Conservation (phyloP, 2,113 vertebrate genomes). For the Empidonax alnorum region DNA sequence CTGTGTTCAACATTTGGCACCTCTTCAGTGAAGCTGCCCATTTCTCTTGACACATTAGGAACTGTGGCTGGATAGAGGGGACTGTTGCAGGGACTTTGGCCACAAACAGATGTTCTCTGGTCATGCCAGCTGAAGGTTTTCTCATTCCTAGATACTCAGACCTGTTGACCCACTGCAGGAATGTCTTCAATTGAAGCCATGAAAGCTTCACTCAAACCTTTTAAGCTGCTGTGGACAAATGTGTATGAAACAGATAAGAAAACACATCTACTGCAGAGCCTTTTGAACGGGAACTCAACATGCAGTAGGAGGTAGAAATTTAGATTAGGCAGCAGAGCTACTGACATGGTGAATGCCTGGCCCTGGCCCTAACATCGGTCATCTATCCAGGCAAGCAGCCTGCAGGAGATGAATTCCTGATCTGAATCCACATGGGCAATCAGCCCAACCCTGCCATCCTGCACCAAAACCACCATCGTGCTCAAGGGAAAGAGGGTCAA, state of each 20-base stretch:
- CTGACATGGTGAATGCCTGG: background rate
- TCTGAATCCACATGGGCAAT: background rate
- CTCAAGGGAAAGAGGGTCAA: background rate
- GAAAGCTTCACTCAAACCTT: background rate
- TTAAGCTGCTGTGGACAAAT: background rate
- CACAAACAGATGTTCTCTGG: background rate
- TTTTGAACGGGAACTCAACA: background rate
- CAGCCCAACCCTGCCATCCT: background rate
- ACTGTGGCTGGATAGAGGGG: background rate
- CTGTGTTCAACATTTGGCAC: accelerated
- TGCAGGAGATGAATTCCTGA: accelerated
- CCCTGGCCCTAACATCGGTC: background rate
- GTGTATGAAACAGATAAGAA: background rate
- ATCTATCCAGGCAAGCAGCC: accelerated
- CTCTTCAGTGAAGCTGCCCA: background rate
- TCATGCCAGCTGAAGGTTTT: background rate
- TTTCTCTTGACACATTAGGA: background rate
- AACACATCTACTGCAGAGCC: background rate
- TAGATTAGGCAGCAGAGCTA: background rate
- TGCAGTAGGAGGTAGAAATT: background rate
- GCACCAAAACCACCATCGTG: background rate
- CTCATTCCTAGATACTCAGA: background rate
- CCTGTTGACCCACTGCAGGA: background rate
- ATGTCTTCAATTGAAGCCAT: background rate
- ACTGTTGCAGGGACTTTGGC: background rate